A percentile compares a stretch with the other conserved stretches of the same genome.
Evolutionary conservation across 2,797 vertebrate species (phyloP).

Genomic region (Sebastes steindachneri): DNA sequence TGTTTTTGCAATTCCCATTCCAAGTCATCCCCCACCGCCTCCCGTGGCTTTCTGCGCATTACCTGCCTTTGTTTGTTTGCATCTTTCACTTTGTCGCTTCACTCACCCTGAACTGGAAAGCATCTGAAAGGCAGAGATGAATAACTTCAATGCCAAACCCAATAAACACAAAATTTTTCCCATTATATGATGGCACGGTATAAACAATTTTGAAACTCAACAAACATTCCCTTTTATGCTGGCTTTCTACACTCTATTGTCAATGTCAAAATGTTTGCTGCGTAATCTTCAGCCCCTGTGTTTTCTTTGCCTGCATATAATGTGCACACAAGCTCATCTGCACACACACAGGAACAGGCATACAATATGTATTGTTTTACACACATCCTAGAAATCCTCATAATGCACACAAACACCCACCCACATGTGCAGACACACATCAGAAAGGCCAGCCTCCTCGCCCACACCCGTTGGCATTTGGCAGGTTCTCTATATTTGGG

Average conservation of each 20-base stretch:
- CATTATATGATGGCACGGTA: not conserved
- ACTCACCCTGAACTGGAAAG: slow-evolving; percentile 29
- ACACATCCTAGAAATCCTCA: slow-evolving; percentile 31
- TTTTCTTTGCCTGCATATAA: not conserved
- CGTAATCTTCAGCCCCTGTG: not conserved
- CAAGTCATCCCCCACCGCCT: not conserved
- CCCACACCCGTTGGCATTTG: slow-evolving; percentile 68
- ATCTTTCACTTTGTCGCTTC: slow-evolving; percentile 28
- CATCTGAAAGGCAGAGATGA: slow-evolving; percentile 11
- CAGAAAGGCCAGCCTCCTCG: slow-evolving; percentile 48
- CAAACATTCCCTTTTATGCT: not conserved
- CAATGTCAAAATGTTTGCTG: not conserved
- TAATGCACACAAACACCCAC: slow-evolving; percentile 42
- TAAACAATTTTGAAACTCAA: not conserved
- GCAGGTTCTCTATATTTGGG: slow-evolving; percentile 70
- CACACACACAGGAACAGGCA: not conserved
- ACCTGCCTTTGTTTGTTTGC: slow-evolving; percentile 32
- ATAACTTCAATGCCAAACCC: not conserved
- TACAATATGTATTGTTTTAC: not conserved
- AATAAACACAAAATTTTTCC: not conserved
- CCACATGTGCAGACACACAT: slow-evolving; percentile 50
- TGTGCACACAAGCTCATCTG: not conserved
- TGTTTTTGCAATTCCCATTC: slow-evolving; percentile 42
- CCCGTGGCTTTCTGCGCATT: not conserved
- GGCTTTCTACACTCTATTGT: not conserved